Evolutionary conservation across 2,797 vertebrate species (phyloP).

Genomic region (Smutsia temminckii): DNA sequence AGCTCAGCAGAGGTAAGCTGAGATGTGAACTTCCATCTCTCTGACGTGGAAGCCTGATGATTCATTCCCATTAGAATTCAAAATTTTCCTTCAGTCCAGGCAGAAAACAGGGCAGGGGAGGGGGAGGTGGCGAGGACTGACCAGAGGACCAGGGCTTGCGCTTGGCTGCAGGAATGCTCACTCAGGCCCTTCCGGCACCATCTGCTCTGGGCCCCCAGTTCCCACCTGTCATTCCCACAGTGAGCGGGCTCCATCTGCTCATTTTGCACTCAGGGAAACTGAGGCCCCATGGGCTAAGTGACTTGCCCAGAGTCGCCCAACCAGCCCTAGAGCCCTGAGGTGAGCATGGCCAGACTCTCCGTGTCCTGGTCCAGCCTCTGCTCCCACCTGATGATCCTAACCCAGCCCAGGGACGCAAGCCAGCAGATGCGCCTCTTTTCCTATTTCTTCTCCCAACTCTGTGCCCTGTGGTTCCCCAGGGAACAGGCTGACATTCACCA

Average conservation of each 20-base stretch:
- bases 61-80: background rate
- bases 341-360: accelerated
- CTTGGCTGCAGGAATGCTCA: background rate
- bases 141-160: accelerated
- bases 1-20: background rate
- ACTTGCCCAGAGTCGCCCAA: background rate
- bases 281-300: background rate
- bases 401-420: background rate
- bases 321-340: background rate
- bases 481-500: slow-evolving; percentile 67
- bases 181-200: background rate
- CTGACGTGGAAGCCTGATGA: background rate
- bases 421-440: background rate
- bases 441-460: background rate
- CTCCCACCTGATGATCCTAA: background rate
- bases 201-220: background rate
- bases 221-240: background rate
- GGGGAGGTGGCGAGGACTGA: accelerated
- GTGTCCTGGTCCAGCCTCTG: background rate
- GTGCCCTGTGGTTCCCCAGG: slow-evolving; percentile 48
- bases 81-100: background rate
- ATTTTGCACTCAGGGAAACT: background rate
- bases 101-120: background rate
- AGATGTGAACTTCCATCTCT: background rate
- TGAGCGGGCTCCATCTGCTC: background rate